A percentile compares a stretch with the other conserved stretches of the same genome.
phyloP scores from a whole-genome alignment of 2,888 invertebrate species.

The Rotaria socialis region DNA sequence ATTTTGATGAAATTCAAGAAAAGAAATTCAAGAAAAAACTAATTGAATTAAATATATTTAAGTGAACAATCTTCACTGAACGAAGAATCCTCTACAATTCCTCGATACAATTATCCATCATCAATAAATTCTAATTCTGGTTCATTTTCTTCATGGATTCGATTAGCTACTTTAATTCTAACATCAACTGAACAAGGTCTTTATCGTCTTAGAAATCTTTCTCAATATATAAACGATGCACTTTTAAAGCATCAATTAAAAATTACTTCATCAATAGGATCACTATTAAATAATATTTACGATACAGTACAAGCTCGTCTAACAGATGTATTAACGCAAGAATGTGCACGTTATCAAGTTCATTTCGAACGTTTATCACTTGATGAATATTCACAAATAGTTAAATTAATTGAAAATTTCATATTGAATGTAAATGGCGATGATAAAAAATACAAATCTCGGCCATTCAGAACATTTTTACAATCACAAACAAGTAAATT shows the following conservation, averaged over 20 bases:
- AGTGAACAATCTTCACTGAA: neutral
- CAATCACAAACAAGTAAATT: slow-evolving; percentile 27
- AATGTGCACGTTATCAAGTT: neutral
- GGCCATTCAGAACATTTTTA: neutral
- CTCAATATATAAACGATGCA: neutral
- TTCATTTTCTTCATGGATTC: neutral
- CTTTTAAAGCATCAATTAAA: neutral
- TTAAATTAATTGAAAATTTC: neutral
- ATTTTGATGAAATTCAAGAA: no score
- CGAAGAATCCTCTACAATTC: neutral
- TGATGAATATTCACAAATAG: neutral
- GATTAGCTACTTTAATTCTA: neutral
- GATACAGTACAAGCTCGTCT: slow-evolving; percentile 22
- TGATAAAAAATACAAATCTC: neutral
- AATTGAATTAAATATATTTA: neutral
- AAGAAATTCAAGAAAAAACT: neutral
- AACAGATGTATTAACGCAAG: neutral
- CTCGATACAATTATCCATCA: neutral
- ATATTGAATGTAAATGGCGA: neutral
- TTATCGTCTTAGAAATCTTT: neutral
- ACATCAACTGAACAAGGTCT: neutral
- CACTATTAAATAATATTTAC: neutral
- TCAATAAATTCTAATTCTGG: neutral
- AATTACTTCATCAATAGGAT: neutral
- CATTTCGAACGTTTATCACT: slow-evolving; percentile 28